phyloP scores from a whole-genome alignment of 1,140 invertebrate species.

The Odontomachus brunneus region DNA sequence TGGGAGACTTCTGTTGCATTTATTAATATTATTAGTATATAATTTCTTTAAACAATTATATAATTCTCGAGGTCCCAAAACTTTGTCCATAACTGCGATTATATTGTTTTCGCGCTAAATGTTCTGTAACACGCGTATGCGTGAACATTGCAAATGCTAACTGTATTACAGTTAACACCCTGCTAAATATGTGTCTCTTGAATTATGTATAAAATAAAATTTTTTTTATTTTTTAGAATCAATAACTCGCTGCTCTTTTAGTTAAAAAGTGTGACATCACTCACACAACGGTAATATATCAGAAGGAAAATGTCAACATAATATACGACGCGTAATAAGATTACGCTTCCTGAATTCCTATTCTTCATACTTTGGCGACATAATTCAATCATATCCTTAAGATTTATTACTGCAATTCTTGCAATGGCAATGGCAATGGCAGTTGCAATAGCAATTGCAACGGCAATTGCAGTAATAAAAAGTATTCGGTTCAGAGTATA shows the following conservation, averaged over 20 bases:
- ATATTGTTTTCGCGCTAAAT: conserved; percentile 61
- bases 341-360: conserved; percentile 56
- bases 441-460: too few species aligned
- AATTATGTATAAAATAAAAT: conserved; percentile 66
- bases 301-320: conserved; percentile 54
- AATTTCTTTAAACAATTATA: conserved; percentile 73
- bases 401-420: conserved; percentile 46
- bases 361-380: conserved; percentile 66
- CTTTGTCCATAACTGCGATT: conserved; percentile 70
- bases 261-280: conserved; percentile 59
- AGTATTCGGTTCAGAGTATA: conserved; percentile 2
- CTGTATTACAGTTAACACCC: conserved; percentile 66
- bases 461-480: conserved; percentile 17
- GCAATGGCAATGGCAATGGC: too few species aligned
- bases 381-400: conserved; percentile 55
- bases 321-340: conserved; percentile 59
- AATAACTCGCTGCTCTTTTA: conserved; percentile 47
- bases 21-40: conserved; percentile 68
- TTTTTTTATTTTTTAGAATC: conserved; percentile 53
- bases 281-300: conserved; percentile 36
- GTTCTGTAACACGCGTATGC: conserved; percentile 53
- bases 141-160: conserved; percentile 62
- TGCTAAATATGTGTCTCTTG: conserved; percentile 65
- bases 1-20: conserved; percentile 73
- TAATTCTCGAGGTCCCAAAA: conserved; percentile 74